A percentile compares a stretch with the other conserved stretches of the same genome.
phyloP scores from a whole-genome alignment of 2,888 invertebrate genomes.

The Phorcus lineatus region DNA sequence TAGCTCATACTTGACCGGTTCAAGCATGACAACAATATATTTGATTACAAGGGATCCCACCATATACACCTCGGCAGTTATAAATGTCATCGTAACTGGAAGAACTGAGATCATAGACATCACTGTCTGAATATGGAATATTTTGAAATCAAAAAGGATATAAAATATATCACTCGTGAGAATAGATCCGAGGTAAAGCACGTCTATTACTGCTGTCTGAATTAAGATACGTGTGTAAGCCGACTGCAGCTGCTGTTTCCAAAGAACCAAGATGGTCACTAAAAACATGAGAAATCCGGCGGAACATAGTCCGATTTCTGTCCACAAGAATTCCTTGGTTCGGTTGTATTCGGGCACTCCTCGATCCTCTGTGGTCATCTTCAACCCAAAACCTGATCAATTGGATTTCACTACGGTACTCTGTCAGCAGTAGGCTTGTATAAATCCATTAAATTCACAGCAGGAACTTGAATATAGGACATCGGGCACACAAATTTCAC shows the following conservation, averaged over 20 bases:
- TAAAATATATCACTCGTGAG: not conserved
- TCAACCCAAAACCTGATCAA: too few relatives aligned
- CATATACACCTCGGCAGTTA: not conserved
- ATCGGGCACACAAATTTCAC: too few relatives aligned
- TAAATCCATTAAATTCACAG: too few relatives aligned
- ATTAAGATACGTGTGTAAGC: not conserved
- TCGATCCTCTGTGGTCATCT: too few relatives aligned
- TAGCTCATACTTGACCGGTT: not conserved
- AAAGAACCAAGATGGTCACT: not conserved
- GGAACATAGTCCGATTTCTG: not conserved
- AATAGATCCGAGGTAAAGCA: not conserved
- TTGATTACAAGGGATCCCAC: not conserved
- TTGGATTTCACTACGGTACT: too few relatives aligned
- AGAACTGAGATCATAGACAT: not conserved
- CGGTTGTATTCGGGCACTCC: not conserved
- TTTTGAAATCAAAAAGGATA: not conserved
- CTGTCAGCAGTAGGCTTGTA: too few relatives aligned
- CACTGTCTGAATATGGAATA: not conserved
- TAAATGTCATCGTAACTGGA: not conserved
- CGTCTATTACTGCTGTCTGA: not conserved
- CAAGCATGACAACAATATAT: not conserved
- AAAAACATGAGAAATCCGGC: not conserved
- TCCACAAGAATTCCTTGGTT: not conserved
- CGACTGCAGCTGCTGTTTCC: not conserved
- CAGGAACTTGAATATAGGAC: too few relatives aligned